Base-by-base conservation (phyloP, 2,888 invertebrate genomes). In the Papilio elwesi region DNA sequence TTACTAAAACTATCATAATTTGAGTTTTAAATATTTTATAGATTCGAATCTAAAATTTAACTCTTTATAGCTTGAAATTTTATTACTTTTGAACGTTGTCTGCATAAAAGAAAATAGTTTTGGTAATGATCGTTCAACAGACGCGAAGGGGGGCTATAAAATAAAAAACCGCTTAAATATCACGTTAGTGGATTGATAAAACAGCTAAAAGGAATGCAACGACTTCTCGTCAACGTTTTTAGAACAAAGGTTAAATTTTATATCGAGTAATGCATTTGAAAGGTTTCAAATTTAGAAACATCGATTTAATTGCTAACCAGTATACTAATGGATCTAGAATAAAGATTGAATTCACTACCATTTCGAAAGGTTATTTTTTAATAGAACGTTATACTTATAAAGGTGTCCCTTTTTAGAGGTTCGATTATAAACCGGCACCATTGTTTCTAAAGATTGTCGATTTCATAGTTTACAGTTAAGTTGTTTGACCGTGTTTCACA, bases 101-200 rank as follows among this genome's bases (percentile, higher is more conserved):
- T 57, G 36, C 57, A 57, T 57, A 57, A 57, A 57, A 57, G 36
- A 36, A 7, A 57, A 57, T 36, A 57, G 57, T 36, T 57, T 57
- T 57, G 13, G 13, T 57, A 57, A 57, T 57, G 36, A 36, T 55
- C 26, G 16, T 57, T 57, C 57, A 57, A 57, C 12, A 12, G 36
- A 57, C 57, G 12, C 36, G 57, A 57, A 36, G 57, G 36, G n/a
- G 9, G 43, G 43, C 57, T 57, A 57, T 57, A 57, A 57, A 57
- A 57, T 57, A 6, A 13, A 57, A 57, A 57, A 36, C 57, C 36
- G 57, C 57, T 36, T 36, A 51, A 51, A 51, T 57, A 36, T 36
- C 43, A 43, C 26, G 11, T 26, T 26, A 55, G 55, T 12, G 55
- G 55, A 13, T 57, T 57, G 36, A 26, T 57, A 36, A 57, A 36